Conservation (phyloP, 1,140 invertebrate species). For the Rhynchophorus ferrugineus region DNA sequence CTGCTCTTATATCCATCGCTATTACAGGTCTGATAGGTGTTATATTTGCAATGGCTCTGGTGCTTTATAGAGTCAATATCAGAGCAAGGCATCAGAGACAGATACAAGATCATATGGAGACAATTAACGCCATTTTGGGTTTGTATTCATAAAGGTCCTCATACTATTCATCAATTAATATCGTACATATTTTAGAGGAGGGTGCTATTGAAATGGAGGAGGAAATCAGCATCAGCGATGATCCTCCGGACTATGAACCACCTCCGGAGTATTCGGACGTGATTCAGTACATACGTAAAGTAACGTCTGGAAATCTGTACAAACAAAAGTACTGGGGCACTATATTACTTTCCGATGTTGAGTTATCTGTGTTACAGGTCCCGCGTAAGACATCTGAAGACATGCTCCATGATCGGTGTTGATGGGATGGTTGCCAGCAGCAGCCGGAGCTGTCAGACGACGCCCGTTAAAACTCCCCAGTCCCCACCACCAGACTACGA, state of each 20-base stretch:
- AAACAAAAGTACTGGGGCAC: slow-evolving; percentile 1
- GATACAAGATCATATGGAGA: slow-evolving; percentile 56
- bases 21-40: slow-evolving; percentile 50
- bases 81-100: slow-evolving; percentile 54
- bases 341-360: no score
- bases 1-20: no score
- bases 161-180: neutral
- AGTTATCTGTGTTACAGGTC: no score
- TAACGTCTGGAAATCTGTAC: neutral
- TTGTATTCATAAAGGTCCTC: slow-evolving; percentile 17
- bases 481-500: slow-evolving; percentile 28
- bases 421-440: slow-evolving; percentile 2
- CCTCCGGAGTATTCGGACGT: slow-evolving; percentile 65
- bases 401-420: no score
- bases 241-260: slow-evolving; percentile 62
- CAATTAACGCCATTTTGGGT: slow-evolving; percentile 60
- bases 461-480: slow-evolving; percentile 17
- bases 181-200: slow-evolving; percentile 25
- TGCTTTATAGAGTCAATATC: slow-evolving; percentile 57
- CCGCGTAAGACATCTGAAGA: no score
- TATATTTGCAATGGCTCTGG: slow-evolving; percentile 54
- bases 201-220: slow-evolving; percentile 39
- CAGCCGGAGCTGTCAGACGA: slow-evolving; percentile 10
- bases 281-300: slow-evolving; percentile 34
- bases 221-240: slow-evolving; percentile 48